A percentile compares a stretch with the other conserved stretches of the same genome.
These are phyloP conservation scores for Hemiscyllium ocellatum DNA, from an alignment of 2,113 vertebrate species.

Conservation along the genomic window DNA sequence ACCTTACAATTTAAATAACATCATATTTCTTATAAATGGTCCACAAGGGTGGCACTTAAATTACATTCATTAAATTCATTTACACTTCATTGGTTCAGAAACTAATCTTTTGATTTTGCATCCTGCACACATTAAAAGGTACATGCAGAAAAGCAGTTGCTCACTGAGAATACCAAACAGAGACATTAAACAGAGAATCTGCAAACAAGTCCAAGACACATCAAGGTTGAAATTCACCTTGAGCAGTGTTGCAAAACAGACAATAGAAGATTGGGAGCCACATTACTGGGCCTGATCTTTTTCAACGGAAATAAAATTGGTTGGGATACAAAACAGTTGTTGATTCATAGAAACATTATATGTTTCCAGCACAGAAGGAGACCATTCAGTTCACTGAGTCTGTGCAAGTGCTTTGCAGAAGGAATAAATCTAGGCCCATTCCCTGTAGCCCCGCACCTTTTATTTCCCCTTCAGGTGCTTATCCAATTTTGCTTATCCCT, in stretches of 20 bases:
- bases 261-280: neutral
- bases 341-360: neutral
- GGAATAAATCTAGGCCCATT: no score
- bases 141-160: slow-evolving; percentile 1
- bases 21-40: slow-evolving; percentile 34
- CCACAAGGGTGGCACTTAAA: slow-evolving; percentile 29
- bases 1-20: slow-evolving; percentile 23
- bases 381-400: no score
- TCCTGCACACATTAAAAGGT: neutral
- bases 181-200: neutral
- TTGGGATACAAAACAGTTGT: neutral
- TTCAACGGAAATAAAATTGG: neutral
- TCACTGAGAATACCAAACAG: neutral
- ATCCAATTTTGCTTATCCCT: neutral
- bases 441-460: no score
- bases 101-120: slow-evolving; percentile 23
- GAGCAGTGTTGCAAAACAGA: neutral
- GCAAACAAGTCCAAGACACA: neutral
- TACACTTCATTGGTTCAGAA: slow-evolving; percentile 34
- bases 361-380: no score
- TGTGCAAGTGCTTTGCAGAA: no score
- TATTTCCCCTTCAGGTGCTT: no score
- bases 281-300: neutral
- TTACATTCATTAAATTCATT: slow-evolving; percentile 37
- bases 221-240: neutral